phyloP scores from a whole-genome alignment of 2,888 invertebrate genomes.

The Ariolimax columbianus region DNA sequence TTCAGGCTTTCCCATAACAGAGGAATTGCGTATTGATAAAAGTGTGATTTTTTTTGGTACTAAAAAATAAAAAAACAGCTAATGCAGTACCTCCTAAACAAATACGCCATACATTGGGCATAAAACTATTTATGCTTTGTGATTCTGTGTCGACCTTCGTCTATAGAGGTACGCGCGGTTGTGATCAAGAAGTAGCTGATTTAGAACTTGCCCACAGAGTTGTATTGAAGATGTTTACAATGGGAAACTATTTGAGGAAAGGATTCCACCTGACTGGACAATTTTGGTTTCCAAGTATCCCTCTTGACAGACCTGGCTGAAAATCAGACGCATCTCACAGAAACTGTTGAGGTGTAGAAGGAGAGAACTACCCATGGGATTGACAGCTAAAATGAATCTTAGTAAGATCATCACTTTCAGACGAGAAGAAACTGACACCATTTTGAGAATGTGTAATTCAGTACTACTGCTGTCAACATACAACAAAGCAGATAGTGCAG shows the following conservation, averaged over 20 bases:
- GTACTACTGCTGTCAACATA: conserved; percentile 1
- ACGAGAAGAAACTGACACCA: too few species aligned
- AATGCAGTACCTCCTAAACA: too few species aligned
- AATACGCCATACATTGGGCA: too few species aligned
- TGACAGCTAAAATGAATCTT: not conserved
- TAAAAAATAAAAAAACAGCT: too few species aligned
- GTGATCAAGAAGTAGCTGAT: too few species aligned
- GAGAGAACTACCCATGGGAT: not conserved
- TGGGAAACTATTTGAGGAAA: conserved; percentile 17
- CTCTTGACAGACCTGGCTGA: not conserved
- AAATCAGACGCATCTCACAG: not conserved
- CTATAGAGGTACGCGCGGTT: too few species aligned
- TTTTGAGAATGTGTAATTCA: not conserved
- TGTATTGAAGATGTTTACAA: not conserved
- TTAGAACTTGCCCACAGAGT: conserved; percentile 13
- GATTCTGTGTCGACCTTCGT: too few species aligned
- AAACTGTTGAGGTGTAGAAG: not conserved
- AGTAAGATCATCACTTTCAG: too few species aligned
- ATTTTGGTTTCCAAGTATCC: not conserved
- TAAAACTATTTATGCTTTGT: too few species aligned
- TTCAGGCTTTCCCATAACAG: too few species aligned
- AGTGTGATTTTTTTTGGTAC: too few species aligned
- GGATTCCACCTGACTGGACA: conserved; percentile 8
- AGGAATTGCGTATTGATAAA: too few species aligned
- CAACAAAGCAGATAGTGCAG: not conserved